A percentile compares a stretch with the other conserved stretches of the same genome.
These are phyloP conservation scores for Mycalesis mineus DNA, from an alignment of 2,888 invertebrate genomes.

Conservation along the genomic window DNA sequence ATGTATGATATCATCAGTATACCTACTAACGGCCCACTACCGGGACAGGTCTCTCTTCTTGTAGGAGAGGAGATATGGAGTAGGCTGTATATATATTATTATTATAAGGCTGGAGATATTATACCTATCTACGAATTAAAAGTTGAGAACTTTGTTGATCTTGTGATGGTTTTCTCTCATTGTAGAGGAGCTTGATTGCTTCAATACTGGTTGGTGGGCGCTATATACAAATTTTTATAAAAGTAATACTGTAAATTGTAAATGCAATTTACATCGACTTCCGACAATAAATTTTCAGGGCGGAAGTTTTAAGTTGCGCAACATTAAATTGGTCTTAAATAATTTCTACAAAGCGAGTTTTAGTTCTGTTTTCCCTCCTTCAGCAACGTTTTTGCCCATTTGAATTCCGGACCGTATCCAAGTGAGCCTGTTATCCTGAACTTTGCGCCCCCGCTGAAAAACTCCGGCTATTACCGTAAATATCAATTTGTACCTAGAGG, in stretches of 20 bases:
- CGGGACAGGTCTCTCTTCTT: too few relatives aligned
- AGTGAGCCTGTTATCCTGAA: conserved; percentile 69
- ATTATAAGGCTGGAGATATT: too few relatives aligned
- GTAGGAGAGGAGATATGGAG: too few relatives aligned
- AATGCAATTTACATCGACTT: not conserved
- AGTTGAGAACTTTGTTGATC: too few relatives aligned
- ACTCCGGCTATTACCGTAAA: conserved; percentile 76
- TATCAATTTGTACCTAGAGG: conserved; percentile 77
- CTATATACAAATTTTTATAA: too few relatives aligned
- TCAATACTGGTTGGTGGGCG: too few relatives aligned
- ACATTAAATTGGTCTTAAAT: conserved; percentile 3
- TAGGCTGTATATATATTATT: too few relatives aligned
- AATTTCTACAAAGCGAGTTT: not conserved
- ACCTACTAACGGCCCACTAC: too few relatives aligned
- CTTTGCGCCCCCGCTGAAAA: conserved; percentile 70
- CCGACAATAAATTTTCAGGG: not conserved
- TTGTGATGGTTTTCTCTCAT: too few relatives aligned
- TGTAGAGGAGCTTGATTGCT: too few relatives aligned
- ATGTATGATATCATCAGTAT: too few relatives aligned
- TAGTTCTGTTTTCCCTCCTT: not conserved
- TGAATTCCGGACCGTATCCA: conserved; percentile 62
- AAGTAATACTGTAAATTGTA: not conserved
- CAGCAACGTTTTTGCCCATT: conserved; percentile 58
- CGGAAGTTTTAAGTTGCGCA: not conserved
- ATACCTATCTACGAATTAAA: too few relatives aligned